Evolutionary conservation across 2,888 invertebrate genomes (phyloP).

Genomic region (Neuroscelio doddi): DNA sequence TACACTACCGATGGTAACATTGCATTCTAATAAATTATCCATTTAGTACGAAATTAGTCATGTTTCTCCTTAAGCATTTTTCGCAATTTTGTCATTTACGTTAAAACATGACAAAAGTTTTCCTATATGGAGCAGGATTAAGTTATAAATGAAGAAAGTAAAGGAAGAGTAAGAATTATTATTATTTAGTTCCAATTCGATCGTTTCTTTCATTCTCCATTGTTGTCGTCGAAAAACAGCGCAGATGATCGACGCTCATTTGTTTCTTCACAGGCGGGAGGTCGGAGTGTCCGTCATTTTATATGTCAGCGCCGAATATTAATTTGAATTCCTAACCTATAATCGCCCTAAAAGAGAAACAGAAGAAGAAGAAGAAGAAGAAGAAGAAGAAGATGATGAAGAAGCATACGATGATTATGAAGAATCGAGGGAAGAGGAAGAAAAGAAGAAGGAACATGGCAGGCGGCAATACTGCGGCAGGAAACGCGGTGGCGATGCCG

Average conservation of each 20-base stretch:
- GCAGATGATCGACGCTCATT: constrained; percentile 55
- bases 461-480: constrained; percentile 29
- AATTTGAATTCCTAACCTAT: constrained; percentile 68
- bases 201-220: constrained; percentile 19
- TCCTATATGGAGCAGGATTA: too few species aligned
- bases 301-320: constrained; percentile 72
- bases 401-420: constrained; percentile 1
- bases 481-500: constrained; percentile 31
- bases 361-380: neutral
- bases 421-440: neutral
- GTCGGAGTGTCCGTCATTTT: constrained; percentile 63
- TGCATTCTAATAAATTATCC: too few species aligned
- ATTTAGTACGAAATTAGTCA: too few species aligned
- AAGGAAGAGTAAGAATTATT: too few species aligned
- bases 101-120: too few species aligned
- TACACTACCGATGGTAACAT: too few species aligned
- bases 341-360: constrained; percentile 22
- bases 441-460: constrained; percentile 24
- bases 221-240: constrained; percentile 25
- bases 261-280: constrained; percentile 63
- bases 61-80: too few species aligned
- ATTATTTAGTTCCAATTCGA: neutral
- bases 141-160: too few species aligned
- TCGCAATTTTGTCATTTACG: too few species aligned
- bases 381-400: neutral